Percentiles rank a stretch among this genome's conserved stretches.
Conservation (phyloP, 92 coral and sea anemone species). For the Bergia puertoricense region DNA sequence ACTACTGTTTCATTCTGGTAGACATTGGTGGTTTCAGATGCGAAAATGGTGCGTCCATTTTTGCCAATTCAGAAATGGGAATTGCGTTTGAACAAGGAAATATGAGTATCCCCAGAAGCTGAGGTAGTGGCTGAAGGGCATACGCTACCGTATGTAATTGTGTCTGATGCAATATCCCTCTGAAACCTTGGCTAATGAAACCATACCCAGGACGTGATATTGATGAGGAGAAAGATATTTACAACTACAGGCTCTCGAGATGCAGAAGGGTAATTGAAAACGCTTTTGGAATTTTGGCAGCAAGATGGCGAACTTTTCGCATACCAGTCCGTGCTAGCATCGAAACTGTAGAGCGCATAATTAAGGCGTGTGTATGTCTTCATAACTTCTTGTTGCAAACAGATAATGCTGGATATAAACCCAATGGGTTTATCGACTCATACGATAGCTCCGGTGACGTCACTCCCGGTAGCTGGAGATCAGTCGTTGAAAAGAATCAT, state of each 20-base stretch:
- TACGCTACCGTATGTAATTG: too few relatives aligned
- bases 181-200: slow-evolving; percentile 37
- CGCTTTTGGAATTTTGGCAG: slow-evolving; percentile 26
- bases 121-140: neutral
- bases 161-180: slow-evolving; percentile 1
- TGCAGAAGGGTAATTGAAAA: slow-evolving; percentile 22
- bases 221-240: slow-evolving; percentile 7
- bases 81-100: slow-evolving; percentile 16
- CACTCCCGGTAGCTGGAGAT: too few relatives aligned
- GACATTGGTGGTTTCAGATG: slow-evolving; percentile 26
- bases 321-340: too few relatives aligned
- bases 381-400: too few relatives aligned
- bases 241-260: slow-evolving; percentile 44
- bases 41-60: slow-evolving; percentile 35
- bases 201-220: slow-evolving; percentile 29
- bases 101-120: slow-evolving; percentile 17
- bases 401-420: too few relatives aligned
- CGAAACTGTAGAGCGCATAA: too few relatives aligned
- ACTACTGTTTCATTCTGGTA: slow-evolving; percentile 13
- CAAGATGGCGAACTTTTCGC: too few relatives aligned
- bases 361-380: too few relatives aligned
- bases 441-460: too few relatives aligned
- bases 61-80: slow-evolving; percentile 8
- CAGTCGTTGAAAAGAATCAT: too few relatives aligned
- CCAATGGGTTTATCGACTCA: too few relatives aligned